These are phyloP conservation scores for Drosophila bocqueti DNA, from an alignment of 1,140 invertebrate genomes.

Conservation along the genomic window DNA sequence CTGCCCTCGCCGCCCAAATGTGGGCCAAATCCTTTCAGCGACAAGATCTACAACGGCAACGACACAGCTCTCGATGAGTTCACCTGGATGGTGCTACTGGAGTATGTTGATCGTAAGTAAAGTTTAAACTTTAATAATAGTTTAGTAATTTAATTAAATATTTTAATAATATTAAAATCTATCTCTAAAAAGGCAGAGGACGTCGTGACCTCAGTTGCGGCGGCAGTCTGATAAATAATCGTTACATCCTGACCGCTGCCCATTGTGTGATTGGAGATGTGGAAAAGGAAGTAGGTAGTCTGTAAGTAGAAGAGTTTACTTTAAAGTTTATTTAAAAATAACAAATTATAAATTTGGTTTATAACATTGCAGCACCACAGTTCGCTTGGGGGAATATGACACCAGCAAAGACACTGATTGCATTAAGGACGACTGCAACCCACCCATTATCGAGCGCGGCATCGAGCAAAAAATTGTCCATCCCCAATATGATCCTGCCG, in stretches of 20 bases:
- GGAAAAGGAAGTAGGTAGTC: constrained; percentile 54
- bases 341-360: background rate
- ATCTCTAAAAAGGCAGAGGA: constrained; percentile 28
- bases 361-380: constrained; percentile 75
- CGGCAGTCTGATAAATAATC: constrained; percentile 87
- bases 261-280: constrained; percentile 91
- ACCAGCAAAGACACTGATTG: constrained; percentile 87
- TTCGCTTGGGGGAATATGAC: constrained; percentile 88
- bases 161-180: background rate
- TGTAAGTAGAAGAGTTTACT: constrained; percentile 56
- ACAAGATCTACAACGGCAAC: constrained; percentile 79
- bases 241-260: constrained; percentile 91
- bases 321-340: background rate
- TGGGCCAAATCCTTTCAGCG: constrained; percentile 55
- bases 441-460: constrained; percentile 65
- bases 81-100: constrained; percentile 88
- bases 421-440: constrained; percentile 77
- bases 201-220: constrained; percentile 86
- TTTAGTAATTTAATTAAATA: background rate
- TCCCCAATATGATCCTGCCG: constrained; percentile 71
- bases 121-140: background rate
- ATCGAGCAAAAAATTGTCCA: constrained; percentile 83
- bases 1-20: constrained; percentile 67
- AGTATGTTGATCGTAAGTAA: constrained; percentile 85
- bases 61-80: constrained; percentile 86